Percentiles rank a stretch among this genome's conserved stretches.
Conservation (phyloP, 2,113 vertebrate genomes). For the Rhadina sibilatrix region DNA sequence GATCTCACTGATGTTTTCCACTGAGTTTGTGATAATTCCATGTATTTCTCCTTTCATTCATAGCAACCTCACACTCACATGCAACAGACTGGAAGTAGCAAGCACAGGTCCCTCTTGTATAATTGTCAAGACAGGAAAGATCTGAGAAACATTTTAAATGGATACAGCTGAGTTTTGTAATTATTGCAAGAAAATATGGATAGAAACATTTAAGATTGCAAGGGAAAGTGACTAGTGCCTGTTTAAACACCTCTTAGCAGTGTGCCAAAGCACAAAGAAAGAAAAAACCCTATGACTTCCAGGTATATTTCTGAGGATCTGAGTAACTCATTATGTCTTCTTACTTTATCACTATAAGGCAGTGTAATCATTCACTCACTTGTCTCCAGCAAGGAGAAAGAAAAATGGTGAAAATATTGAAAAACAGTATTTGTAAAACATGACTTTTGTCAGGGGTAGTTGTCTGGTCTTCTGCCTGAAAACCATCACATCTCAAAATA, state of each 20-base stretch:
- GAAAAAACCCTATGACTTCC: background rate
- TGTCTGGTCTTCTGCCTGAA: background rate
- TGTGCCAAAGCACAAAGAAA: background rate
- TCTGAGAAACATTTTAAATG: background rate
- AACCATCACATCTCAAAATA: background rate
- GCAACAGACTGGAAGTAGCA: background rate
- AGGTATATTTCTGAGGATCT: background rate
- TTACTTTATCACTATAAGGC: background rate
- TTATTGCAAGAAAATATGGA: background rate
- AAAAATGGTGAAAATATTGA: background rate
- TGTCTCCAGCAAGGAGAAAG: background rate
- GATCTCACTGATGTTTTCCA: background rate
- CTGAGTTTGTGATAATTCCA: background rate
- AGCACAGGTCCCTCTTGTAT: background rate
- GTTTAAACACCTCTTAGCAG: background rate
- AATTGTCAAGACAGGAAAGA: background rate
- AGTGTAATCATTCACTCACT: background rate
- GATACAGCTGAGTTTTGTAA: background rate
- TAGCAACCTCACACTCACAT: background rate
- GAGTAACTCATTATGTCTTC: background rate
- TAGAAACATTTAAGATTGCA: background rate
- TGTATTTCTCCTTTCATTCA: background rate
- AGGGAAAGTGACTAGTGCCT: background rate
- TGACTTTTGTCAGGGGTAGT: background rate
- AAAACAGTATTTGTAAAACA: background rate